Evolutionary conservation across 2,888 invertebrate genomes (phyloP), one percentile per base, ranked within the genome.

Genomic region (Panzeria rudis): DNA sequence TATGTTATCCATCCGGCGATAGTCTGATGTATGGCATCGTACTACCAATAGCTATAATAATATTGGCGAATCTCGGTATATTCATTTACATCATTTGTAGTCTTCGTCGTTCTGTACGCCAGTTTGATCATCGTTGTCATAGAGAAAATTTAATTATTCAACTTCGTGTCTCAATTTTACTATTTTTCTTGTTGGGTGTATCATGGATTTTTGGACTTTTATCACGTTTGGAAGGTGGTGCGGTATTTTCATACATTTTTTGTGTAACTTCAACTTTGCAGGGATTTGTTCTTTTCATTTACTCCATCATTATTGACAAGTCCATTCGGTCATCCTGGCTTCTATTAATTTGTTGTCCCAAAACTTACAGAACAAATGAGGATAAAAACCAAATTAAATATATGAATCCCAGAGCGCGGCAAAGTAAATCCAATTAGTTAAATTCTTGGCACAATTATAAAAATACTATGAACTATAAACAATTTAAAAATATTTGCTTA

Each of bases 191-290:
- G 32, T 89, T 95, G 20, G 95, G 95, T 0, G 90, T 95, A 4
- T 94, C 94, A 0, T 95, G 95, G 95, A 90, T 94, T 29, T 95
- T 95, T 89, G 95, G 94, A 5, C 89, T 95, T 29, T 92, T 94
- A 87, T 94, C 94, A 0, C 93, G 94, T 87, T 92, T 94, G 41
- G 91, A 90, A 2, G 92, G 93, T 29, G 90, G 92, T 17, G 81
- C 93, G 13, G 87, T 94, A 32, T 95, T 94, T 92, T 94, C 94
- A 0, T 95, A 95, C 88, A 90, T 95, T 0, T 95, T 95, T 88
- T 95, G 95, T 89, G 88, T 95, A 13, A 94, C 94, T 0, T 94
- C 95, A 11, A 94, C 95, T 0, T 86, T 94, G 23, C 95, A 95
- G 89, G 95, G 95, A 1, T 94, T 95, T 89, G 94, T 95, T 13